These are phyloP conservation scores for Camponotus vicinus DNA, from an alignment of 1,140 invertebrate genomes.

Conservation along the genomic window DNA sequence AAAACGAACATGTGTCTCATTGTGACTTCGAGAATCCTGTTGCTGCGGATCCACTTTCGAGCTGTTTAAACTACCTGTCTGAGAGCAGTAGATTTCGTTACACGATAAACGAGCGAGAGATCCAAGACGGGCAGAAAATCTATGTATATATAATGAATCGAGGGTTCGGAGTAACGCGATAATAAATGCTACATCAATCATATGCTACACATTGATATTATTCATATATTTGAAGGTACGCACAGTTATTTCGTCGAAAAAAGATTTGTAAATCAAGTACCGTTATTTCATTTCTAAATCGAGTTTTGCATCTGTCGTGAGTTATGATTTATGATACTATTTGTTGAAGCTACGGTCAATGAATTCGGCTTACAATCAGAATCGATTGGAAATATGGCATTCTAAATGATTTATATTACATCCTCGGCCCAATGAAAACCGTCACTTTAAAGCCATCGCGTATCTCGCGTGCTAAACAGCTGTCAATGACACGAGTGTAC, in stretches of 20 bases:
- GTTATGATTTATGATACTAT: constrained; percentile 1
- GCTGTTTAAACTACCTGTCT: not conserved
- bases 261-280: not conserved
- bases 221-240: not conserved
- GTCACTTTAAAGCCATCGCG: constrained; percentile 22
- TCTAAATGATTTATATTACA: constrained; percentile 31
- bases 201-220: not conserved
- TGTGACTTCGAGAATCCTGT: constrained; percentile 27
- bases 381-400: not conserved
- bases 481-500: not conserved
- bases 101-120: not conserved
- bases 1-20: not conserved
- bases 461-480: constrained; percentile 56
- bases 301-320: not conserved
- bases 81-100: not conserved
- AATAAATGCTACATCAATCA: constrained; percentile 10
- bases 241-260: constrained; percentile 17
- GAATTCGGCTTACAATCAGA: constrained; percentile 19
- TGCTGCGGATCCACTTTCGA: not conserved
- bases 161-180: not conserved
- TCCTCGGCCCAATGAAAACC: not conserved
- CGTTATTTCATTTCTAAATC: constrained; percentile 23
- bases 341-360: not conserved
- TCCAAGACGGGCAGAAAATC: not conserved
- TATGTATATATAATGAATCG: not conserved